Evolutionary conservation across 2,888 invertebrate species (phyloP), one percentile per base, ranked within the genome.

Genomic region (Muscina levida): DNA sequence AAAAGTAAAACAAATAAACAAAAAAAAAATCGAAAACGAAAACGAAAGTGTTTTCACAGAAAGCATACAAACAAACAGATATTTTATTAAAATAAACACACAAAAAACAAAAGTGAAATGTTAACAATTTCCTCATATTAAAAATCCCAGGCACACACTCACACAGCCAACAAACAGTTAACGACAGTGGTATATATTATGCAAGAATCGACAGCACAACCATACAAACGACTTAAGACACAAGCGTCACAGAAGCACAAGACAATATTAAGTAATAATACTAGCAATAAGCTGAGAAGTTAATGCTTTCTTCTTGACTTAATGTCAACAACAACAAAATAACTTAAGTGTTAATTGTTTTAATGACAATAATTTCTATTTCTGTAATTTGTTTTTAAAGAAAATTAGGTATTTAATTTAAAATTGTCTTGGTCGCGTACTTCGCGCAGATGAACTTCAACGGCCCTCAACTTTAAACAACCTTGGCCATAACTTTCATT

Each of bases 191-290:
- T 31, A 5, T 19, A 22, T 42, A 59, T 59, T 62, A 62, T 62
- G 62, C 62, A 62, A 62, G 62, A 10, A 6, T 31, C 17, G 11
- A 31, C 37, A 10, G 19, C 19, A 31, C 4, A 26, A 6, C 19
- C 31, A 71, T 67, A 82, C 71, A 56, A 79, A 83, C 79, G 82
- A 82, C 82, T 82, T 76, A 78, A 83, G 72, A n/a, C 42, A 70
- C 72, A 42, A 59, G 53, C n/a, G n/a, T n/a, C 71, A 51, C 48
- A 24, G 13, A 8, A 19, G 62, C 11, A 22, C 13, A 24, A 53
- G 24, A 53, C 8, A 24, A 15, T 13, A 15, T 13, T 11, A 53
- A 53, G 24, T 46, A 22, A 19, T 19, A 17, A 17, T 4, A 1
- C 5, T 19, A 17, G 51, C 13, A n/a, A 17, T 46, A 46, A 42